Evolutionary conservation across 2,888 invertebrate genomes (phyloP).

Genomic region (Lypha dubia): DNA sequence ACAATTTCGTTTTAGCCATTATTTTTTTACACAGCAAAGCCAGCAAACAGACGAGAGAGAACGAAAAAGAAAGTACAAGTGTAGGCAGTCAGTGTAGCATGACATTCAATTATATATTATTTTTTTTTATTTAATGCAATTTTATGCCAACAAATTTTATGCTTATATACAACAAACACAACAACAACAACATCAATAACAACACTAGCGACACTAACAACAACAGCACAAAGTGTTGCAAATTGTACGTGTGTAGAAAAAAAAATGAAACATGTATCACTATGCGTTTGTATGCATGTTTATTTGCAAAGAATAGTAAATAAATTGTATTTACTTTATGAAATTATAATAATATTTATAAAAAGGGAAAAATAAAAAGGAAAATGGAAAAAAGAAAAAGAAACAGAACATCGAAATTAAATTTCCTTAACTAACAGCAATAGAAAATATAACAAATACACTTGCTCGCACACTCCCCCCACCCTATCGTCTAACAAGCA

Average conservation of each 20-base stretch:
- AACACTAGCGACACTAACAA: constrained; percentile 21
- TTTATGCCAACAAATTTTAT: constrained; percentile 64
- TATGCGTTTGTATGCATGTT: constrained; percentile 40
- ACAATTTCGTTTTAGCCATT: constrained; percentile 20
- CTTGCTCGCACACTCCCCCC: too few species aligned
- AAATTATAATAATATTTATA: constrained; percentile 67
- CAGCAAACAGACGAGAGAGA: background rate
- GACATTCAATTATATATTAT: constrained; percentile 70
- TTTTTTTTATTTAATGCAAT: constrained; percentile 54
- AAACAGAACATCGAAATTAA: constrained; percentile 51
- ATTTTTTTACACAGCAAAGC: constrained; percentile 27
- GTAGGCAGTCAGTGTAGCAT: constrained; percentile 67
- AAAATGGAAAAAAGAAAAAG: constrained; percentile 18
- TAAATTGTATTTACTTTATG: constrained; percentile 71
- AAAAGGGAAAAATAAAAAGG: constrained; percentile 51
- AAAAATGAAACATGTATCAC: constrained; percentile 14
- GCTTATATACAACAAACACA: constrained; percentile 30
- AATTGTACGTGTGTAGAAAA: constrained; percentile 46
- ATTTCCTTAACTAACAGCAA: constrained; percentile 58
- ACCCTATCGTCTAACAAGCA: background rate
- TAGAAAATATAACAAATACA: constrained; percentile 27
- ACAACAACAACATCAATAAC: constrained; percentile 13
- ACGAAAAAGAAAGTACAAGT: background rate
- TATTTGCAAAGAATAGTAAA: constrained; percentile 74
- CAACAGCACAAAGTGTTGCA: constrained; percentile 41